Evolutionary conservation across 1,140 invertebrate genomes (phyloP), one percentile per base, ranked within the genome.

Genomic region (Leguminivora glycinivorella): DNA sequence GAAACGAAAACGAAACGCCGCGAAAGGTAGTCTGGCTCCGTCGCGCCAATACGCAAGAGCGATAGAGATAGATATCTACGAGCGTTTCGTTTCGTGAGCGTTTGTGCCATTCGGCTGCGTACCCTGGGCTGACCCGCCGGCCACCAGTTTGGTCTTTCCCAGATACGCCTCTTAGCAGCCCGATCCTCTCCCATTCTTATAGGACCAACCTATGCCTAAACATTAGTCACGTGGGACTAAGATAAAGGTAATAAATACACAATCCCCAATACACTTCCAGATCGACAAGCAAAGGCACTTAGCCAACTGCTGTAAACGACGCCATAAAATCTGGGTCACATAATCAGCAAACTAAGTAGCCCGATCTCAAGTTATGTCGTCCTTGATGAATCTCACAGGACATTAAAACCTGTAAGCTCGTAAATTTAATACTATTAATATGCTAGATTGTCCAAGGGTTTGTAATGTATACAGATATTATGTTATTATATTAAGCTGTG

Each of bases 261-360:
- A 52, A 52, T 52, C 4, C 47, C 19, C 7, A 52, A 52, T 52
- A 52, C 19, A 52, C 7, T 52, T 52, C 47, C 19, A 52, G 19
- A 52, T 52, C 19, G 47, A 52, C 47, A 52, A 52, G 19, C 47
- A 52, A 52, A 52, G 47, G 7, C 19, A 22, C 47, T 52, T 52
- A 9, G 17, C 19, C 47, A 19, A 52, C 19, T 10, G 47, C 19
- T 22, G 19, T 52, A 6, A 22, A 52, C 47, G 19, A 22, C 19
- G 47, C 2, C 19, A 52, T 52, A 52, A 52, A 52, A 52, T 52
- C 47, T 52, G 47, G 47, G 47, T 2, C 47, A 52, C 47, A 52
- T 52, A 22, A 52, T 22, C 47, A 52, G 7, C 47, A 52, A 52
- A 52, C 47, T 52, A 52, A 52, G 47, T 52, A 52, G 6, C 47